Evolutionary conservation across 23 tunicate species (phyloP).

Genomic region (Ciona savignyi): DNA sequence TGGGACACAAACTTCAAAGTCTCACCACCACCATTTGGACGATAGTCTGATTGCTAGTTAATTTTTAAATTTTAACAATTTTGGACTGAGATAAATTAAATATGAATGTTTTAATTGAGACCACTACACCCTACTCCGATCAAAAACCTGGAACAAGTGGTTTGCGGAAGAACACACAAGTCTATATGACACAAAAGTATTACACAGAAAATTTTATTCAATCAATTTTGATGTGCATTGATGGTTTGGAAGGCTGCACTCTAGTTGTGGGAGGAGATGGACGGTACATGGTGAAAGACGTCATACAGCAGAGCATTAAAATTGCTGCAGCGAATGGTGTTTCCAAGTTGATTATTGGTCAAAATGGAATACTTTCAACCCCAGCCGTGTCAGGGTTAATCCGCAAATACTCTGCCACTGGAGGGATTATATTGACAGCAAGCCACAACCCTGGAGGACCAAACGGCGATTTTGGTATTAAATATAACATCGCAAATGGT

Average conservation of each 20-base stretch:
- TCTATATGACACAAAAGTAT: slow-evolving; percentile 61
- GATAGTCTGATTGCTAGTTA: no score
- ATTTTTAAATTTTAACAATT: no score
- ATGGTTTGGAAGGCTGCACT: slow-evolving; percentile 46
- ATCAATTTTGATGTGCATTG: slow-evolving; percentile 51
- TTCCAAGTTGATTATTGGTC: slow-evolving; percentile 83
- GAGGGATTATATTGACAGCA: slow-evolving; percentile 93
- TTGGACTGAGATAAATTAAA: no score
- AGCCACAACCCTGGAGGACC: slow-evolving; percentile 99
- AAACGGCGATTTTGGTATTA: slow-evolving; percentile 96
- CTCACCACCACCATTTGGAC: no score
- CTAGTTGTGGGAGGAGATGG: slow-evolving; percentile 98
- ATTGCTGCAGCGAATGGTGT: slow-evolving; percentile 90
- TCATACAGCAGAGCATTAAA: slow-evolving; percentile 41
- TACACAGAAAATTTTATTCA: slow-evolving; percentile 98
- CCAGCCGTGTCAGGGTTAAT: slow-evolving; percentile 88
- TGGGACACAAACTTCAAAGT: no score
- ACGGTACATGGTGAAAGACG: slow-evolving; percentile 69
- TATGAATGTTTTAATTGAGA: slow-evolving; percentile 36
- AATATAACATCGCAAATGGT: slow-evolving; percentile 83
- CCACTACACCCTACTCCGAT: slow-evolving; percentile 66
- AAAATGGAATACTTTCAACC: slow-evolving; percentile 83
- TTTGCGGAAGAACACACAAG: slow-evolving; percentile 84
- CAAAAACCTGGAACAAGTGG: slow-evolving; percentile 99
- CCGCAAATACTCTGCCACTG: slow-evolving; percentile 58